Evolutionary conservation across 2,888 invertebrate species (phyloP).

Genomic region (Bursaphelenchus okinawaensis): DNA sequence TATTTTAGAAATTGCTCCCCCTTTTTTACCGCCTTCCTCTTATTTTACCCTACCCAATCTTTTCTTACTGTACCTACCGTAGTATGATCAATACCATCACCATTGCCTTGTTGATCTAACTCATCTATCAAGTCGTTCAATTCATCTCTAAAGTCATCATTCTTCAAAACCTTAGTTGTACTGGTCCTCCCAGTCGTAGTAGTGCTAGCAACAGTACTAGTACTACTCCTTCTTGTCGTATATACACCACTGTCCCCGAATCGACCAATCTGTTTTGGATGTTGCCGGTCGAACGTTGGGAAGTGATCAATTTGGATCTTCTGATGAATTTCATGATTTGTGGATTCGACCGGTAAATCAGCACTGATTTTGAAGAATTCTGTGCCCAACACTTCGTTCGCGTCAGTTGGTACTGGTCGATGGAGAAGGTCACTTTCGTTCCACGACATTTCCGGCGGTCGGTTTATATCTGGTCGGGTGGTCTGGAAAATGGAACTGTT

Average conservation of each 20-base stretch:
- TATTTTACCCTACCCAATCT: no score
- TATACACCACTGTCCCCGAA: not conserved
- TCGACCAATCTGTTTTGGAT: not conserved
- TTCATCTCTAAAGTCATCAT: conserved; percentile 8
- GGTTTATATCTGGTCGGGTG: not conserved
- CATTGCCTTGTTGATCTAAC: conserved; percentile 4
- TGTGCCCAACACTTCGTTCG: not conserved
- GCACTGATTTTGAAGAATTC: not conserved
- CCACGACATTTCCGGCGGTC: conserved; percentile 12
- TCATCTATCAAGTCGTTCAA: conserved; percentile 17
- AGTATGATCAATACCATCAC: not conserved
- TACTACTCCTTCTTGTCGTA: not conserved
- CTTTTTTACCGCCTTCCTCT: no score
- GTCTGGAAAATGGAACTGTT: no score
- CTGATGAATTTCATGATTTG: not conserved
- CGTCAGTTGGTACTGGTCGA: not conserved
- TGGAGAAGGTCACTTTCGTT: not conserved
- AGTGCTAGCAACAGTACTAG: not conserved
- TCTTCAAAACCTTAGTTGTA: no score
- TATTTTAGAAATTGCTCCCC: no score
- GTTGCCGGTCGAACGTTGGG: not conserved
- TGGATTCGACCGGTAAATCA: not conserved
- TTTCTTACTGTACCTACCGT: no score
- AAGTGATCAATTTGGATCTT: not conserved
- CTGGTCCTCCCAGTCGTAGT: not conserved